Percentiles rank a stretch among this genome's conserved stretches.
phyloP scores from a whole-genome alignment of 2,113 vertebrate genomes.

The Phalacrocorax brasilianus region DNA sequence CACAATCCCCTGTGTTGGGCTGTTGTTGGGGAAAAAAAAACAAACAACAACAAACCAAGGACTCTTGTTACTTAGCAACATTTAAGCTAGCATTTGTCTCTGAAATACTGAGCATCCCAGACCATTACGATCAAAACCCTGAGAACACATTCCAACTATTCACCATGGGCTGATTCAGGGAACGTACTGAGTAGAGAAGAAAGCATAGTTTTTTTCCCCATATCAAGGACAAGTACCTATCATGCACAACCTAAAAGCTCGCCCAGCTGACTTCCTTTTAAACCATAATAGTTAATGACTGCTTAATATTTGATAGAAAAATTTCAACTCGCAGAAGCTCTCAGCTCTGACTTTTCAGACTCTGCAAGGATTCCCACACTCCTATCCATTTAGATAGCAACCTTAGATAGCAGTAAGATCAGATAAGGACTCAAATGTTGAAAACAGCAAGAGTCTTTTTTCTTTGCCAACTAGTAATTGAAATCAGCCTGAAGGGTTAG shows the following conservation, averaged over 20 bases:
- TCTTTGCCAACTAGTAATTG: neutral
- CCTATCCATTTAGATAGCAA: neutral
- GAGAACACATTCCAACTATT: neutral
- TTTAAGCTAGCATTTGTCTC: neutral
- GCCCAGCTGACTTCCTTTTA: neutral
- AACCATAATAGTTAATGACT: neutral
- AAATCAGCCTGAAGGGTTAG: neutral
- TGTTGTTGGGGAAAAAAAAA: slow-evolving; percentile 50
- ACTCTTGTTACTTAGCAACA: neutral
- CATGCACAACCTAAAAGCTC: neutral
- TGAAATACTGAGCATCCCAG: neutral
- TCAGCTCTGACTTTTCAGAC: neutral
- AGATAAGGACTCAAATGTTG: neutral
- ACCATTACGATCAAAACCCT: neutral
- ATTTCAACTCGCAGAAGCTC: neutral
- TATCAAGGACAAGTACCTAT: neutral
- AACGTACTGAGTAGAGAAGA: neutral
- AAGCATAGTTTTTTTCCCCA: neutral
- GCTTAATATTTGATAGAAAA: neutral
- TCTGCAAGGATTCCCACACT: neutral
- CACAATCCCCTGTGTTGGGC: slow-evolving; percentile 96
- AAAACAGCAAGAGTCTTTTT: neutral
- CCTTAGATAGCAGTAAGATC: neutral
- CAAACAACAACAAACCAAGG: neutral
- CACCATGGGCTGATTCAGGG: neutral